These are phyloP conservation scores for Neoascia interrupta DNA, from an alignment of 2,888 invertebrate genomes.

Conservation along the genomic window DNA sequence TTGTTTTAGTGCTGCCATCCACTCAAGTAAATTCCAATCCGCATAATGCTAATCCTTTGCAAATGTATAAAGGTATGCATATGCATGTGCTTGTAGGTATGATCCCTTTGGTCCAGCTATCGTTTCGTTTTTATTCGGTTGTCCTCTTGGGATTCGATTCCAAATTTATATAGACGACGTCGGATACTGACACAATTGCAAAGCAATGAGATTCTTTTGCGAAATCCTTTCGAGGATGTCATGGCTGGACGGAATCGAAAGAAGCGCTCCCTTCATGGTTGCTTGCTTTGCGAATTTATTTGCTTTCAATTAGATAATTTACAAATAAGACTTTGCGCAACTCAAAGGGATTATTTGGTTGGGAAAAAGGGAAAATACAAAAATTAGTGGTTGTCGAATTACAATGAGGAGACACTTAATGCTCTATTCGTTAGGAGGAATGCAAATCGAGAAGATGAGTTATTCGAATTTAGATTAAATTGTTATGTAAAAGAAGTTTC, in stretches of 20 bases:
- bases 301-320: slow-evolving; percentile 20
- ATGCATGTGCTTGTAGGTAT: too few species aligned
- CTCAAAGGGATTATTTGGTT: too few species aligned
- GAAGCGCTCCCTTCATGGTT: slow-evolving; percentile 12
- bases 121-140: slow-evolving; percentile 23
- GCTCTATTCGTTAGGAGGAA: too few species aligned
- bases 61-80: neutral
- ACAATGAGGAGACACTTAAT: too few species aligned
- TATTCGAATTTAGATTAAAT: too few species aligned
- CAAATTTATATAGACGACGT: slow-evolving; percentile 6
- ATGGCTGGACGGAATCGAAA: slow-evolving; percentile 15
- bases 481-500: too few species aligned
- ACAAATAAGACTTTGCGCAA: neutral
- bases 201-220: slow-evolving; percentile 8
- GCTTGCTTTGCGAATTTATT: slow-evolving; percentile 27
- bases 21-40: slow-evolving; percentile 45
- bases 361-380: too few species aligned
- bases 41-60: slow-evolving; percentile 30
- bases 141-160: slow-evolving; percentile 13
- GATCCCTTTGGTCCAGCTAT: slow-evolving; percentile 6
- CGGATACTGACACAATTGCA: neutral
- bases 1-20: slow-evolving; percentile 38
- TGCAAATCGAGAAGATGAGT: too few species aligned
- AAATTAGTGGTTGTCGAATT: too few species aligned
- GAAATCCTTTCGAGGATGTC: slow-evolving; percentile 13